phyloP scores from a whole-genome alignment of 2,797 vertebrate genomes.

The Ptychobarbus kaznakovi region DNA sequence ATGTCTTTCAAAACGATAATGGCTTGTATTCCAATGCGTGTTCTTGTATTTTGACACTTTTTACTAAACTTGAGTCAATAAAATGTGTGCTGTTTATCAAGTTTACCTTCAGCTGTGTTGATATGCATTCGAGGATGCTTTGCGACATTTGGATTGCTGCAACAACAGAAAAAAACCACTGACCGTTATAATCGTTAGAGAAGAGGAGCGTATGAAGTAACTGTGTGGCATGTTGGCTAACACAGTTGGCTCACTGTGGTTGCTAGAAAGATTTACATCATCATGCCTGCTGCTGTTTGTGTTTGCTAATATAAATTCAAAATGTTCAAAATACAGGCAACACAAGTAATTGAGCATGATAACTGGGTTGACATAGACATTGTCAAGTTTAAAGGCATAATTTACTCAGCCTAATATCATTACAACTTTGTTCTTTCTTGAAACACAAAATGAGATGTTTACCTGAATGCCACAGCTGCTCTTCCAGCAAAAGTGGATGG shows the following conservation, averaged over 20 bases:
- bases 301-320: background rate
- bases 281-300: background rate
- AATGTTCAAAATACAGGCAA: background rate
- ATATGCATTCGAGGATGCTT: background rate
- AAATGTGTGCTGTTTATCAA: constrained; percentile 40
- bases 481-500: background rate
- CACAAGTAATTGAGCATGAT: background rate
- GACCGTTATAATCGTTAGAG: constrained; percentile 19
- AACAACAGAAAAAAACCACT: background rate
- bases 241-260: background rate
- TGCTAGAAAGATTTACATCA: constrained; percentile 15
- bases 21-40: constrained; percentile 36
- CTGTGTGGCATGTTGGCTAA: constrained; percentile 1
- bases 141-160: background rate
- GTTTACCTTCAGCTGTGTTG: constrained; percentile 6
- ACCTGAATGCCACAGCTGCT: background rate
- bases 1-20: constrained; percentile 35
- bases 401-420: background rate
- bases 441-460: background rate
- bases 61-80: constrained; percentile 50
- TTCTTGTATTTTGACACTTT: constrained; percentile 46
- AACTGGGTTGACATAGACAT: background rate
- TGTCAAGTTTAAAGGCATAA: background rate
- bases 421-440: background rate
- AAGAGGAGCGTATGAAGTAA: constrained; percentile 2